Base-by-base conservation (phyloP, 2,113 vertebrate genomes). In the Trochalopteron elliotii region DNA sequence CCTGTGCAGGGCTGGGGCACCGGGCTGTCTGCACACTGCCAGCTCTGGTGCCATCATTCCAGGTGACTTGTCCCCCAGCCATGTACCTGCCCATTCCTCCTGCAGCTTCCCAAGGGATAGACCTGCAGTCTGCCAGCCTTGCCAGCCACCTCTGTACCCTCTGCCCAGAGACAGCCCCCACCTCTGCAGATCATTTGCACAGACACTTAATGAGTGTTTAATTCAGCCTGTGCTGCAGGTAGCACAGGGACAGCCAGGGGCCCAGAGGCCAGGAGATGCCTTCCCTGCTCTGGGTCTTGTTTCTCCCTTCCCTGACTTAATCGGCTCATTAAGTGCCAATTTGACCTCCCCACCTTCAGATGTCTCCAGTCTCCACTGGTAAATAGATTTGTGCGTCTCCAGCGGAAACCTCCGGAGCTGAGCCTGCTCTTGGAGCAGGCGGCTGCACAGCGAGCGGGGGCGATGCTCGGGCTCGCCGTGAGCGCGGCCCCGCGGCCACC, bases 381-480 rank as follows among this genome's bases (percentile, higher is more conserved):
- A 95, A 97, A 95, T 72, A 70, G 88, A 96, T 97, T 93, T 96
- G 70, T 3, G 11, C 0, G 5, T 94, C 94, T 95, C 83, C 81
- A 78, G 87, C 4, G 4, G 89, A 87, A 93, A 49, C 68, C 59
- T 74, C 61, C 77, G 4, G 6, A 81, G 57, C 83, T 1, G 79
- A 81, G 71, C 47, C 74, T 45, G 75, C 45, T 5, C 11, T 12
- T 40, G 74, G 83, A 86, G 76, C 90, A 13, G 84, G 92, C 10
- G n/a, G 55, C 77, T 24, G 83, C 76, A 3, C 50, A 49, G 84
- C 40, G 10, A 33, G 85, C 2, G 1, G 33, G 81, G 50, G 71
- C 1, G 2, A 40, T 61, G 74, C 74, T 52, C 1, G 0, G 55
- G 81, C 77, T 70, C 4, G 0, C 55, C 8, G 0, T 0, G 14